Conservation (phyloP, 2,888 invertebrate species). For the Anthrax anthrax region DNA sequence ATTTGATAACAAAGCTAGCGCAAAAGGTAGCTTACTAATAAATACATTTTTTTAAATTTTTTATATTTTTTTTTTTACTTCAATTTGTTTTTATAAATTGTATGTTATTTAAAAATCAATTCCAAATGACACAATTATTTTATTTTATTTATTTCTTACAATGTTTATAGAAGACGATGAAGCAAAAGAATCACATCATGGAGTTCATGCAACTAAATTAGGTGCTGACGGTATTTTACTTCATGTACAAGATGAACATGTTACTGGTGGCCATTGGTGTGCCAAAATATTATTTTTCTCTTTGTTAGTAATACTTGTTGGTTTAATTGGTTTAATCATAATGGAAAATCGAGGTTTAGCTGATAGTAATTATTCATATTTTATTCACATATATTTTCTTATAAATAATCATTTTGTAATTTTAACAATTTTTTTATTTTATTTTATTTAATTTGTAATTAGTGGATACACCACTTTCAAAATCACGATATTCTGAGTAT, state of each 20-base stretch:
- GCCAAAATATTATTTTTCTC: constrained; percentile 71
- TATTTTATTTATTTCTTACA: background rate
- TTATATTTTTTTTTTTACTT: background rate
- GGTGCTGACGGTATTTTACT: constrained; percentile 57
- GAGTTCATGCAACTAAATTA: constrained; percentile 32
- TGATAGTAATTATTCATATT: constrained; percentile 47
- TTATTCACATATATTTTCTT: too few species aligned
- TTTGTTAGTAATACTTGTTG: constrained; percentile 53
- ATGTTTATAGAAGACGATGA: constrained; percentile 25
- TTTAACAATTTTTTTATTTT: background rate
- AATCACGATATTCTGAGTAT: constrained; percentile 58
- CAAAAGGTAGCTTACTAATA: constrained; percentile 18
- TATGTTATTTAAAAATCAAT: too few species aligned
- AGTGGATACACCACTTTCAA: constrained; percentile 45
- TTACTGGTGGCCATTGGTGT: constrained; percentile 70
- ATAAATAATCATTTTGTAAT: too few species aligned
- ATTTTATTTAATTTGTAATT: constrained; percentile 5
- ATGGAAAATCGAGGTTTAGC: constrained; percentile 63
- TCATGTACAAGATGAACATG: constrained; percentile 61
- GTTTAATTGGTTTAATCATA: constrained; percentile 63
- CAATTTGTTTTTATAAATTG: background rate
- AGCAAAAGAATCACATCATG: constrained; percentile 24
- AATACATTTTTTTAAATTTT: background rate
- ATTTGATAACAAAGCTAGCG: constrained; percentile 27
- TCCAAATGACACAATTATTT: constrained; percentile 1